A percentile compares a stretch with the other conserved stretches of the same genome.
Conservation (phyloP, 1,140 invertebrate genomes). For the Pseudomyrmex pallidus region DNA sequence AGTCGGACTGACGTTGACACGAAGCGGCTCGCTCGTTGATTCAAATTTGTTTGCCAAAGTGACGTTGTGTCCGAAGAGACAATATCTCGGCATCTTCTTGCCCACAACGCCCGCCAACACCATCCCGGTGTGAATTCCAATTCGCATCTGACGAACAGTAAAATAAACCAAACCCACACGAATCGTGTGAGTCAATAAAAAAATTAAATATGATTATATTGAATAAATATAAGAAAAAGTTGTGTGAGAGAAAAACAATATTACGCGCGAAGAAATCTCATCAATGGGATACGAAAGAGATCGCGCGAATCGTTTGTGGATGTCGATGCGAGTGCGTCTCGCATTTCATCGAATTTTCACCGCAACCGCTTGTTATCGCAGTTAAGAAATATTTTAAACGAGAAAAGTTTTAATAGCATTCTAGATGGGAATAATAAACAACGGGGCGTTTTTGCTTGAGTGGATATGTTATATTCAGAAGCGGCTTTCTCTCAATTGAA, state of each 20-base stretch:
- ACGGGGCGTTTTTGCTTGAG: conserved; percentile 9
- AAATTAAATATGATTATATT: background rate
- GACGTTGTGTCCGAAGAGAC: conserved; percentile 96
- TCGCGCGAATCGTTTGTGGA: conserved; percentile 39
- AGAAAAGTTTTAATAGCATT: conserved; percentile 68
- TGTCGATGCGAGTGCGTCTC: background rate
- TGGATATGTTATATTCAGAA: conserved; percentile 52
- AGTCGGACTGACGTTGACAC: conserved; percentile 96
- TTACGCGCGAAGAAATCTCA: background rate
- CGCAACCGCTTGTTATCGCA: conserved; percentile 21
- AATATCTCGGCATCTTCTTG: conserved; percentile 95
- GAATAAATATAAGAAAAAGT: background rate
- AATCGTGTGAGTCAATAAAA: conserved; percentile 17
- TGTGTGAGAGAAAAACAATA: conserved; percentile 9
- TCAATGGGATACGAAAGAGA: conserved; percentile 7
- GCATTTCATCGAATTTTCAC: conserved; percentile 16
- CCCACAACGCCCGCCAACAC: conserved; percentile 96
- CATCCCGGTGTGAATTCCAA: conserved; percentile 96
- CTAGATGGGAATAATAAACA: conserved; percentile 57
- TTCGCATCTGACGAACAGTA: conserved; percentile 91
- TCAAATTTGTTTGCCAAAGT: conserved; percentile 98
- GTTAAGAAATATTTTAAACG: conserved; percentile 61
- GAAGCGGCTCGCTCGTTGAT: conserved; percentile 95
- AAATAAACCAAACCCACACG: background rate
- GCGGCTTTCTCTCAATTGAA: conserved; percentile 37